Base-by-base conservation (phyloP, 2,797 vertebrate species). In the Bovichtus diacanthus region DNA sequence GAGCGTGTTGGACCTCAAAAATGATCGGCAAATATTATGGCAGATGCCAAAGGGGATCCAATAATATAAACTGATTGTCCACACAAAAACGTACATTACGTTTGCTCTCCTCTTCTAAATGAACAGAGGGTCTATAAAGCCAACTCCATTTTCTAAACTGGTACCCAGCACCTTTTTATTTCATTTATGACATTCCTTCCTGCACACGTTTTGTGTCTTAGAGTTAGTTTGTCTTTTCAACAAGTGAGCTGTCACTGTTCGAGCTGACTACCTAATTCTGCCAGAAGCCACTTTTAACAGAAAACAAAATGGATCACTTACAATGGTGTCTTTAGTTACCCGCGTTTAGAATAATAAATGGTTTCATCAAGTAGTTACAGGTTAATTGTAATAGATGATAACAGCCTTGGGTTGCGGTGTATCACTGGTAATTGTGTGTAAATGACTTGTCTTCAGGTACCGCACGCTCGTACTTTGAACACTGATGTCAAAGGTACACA, bases 1-100 rank as follows among this genome's bases (percentile, higher is more conserved):
- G 46, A 74, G 76, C 66, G 19, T 27, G 27, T n/a, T 66, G 44
- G 63, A 56, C 10, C 27, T 7, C 54, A 8, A 41, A n/a, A 68
- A 55, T n/a, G 41, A 64, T 63, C 68, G 68, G 51, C 39, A 56
- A 49, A 44, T 54, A 8, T 46, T 63, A 13, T 38, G 29, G 34
- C 19, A 82, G 25, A 66, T 53, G 34, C 60, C 46, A 61, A 70
- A 43, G 43, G 4, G 1, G 46, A 70, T 38, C 41, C 39, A 13
- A 16, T 44, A 58, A 54, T 15, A 60, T 55, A 65, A 61, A 8
- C 9, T 16, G 47, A 43, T 21, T 61, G 18, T 61, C 60, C 12
- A 43, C 10, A 21, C 15, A 38, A 49, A 60, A 7, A 56, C 16
- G 38, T 58, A 16, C 31, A 38, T 13, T 36, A 29, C 16, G 29